phyloP scores from a whole-genome alignment of 2,888 invertebrate genomes.

The Melanchra persicariae region DNA sequence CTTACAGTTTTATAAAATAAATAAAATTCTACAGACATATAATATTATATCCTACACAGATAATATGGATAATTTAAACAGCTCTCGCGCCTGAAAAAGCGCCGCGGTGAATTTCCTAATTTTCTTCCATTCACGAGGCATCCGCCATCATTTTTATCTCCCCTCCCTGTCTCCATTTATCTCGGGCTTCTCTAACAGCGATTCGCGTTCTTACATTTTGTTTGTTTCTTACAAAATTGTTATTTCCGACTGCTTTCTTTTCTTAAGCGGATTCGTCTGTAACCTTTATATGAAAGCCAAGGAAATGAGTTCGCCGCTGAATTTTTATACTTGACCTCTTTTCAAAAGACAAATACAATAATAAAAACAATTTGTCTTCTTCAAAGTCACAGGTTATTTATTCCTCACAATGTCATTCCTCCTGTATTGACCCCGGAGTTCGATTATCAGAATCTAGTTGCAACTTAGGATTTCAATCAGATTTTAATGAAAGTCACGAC shows the following conservation, averaged over 20 bases:
- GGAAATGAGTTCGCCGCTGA: slow-evolving; percentile 85
- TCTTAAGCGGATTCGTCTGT: slow-evolving; percentile 86
- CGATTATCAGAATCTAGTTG: slow-evolving; percentile 18
- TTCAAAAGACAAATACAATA: slow-evolving; percentile 78
- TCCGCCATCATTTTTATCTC: slow-evolving; percentile 90
- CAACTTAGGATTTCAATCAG: slow-evolving; percentile 10
- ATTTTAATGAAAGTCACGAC: slow-evolving; percentile 22
- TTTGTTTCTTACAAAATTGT: slow-evolving; percentile 89
- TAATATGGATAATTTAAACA: slow-evolving; percentile 85
- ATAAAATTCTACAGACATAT: too few species aligned
- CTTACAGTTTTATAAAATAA: slow-evolving; percentile 73
- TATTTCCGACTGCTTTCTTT: slow-evolving; percentile 89
- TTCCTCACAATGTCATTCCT: slow-evolving; percentile 19
- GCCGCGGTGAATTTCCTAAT: slow-evolving; percentile 88
- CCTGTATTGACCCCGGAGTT: background rate
- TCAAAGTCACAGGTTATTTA: slow-evolving; percentile 44
- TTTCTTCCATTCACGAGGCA: slow-evolving; percentile 87
- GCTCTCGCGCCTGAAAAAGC: slow-evolving; percentile 81
- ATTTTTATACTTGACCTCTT: slow-evolving; percentile 84
- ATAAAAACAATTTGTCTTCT: slow-evolving; percentile 74
- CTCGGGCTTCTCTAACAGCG: slow-evolving; percentile 84
- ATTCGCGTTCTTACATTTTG: slow-evolving; percentile 87
- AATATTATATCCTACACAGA: slow-evolving; percentile 62
- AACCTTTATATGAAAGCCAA: slow-evolving; percentile 84
- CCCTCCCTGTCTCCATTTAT: slow-evolving; percentile 88